These are phyloP conservation scores for Ephydatia muelleri DNA, from an alignment of 37 sponge, comb jelly and placozoan species.

Conservation along the genomic window DNA sequence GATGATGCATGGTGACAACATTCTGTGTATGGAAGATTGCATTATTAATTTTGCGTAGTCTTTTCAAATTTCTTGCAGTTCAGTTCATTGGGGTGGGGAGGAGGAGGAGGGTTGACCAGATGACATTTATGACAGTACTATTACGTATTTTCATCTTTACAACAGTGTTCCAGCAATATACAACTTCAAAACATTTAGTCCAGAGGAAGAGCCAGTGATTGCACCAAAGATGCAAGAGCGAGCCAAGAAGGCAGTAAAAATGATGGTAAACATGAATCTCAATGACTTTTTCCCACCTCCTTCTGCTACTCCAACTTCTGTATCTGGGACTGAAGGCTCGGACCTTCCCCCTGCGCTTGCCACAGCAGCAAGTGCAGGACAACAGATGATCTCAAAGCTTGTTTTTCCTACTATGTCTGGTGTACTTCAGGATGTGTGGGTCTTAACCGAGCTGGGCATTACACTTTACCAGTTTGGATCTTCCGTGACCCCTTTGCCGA, in stretches of 20 bases:
- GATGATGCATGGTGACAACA: no score
- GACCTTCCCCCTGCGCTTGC: neutral
- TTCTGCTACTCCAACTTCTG: neutral
- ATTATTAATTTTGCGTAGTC: no score
- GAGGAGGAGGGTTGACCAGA: no score
- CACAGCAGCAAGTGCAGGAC: neutral
- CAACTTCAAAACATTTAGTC: neutral
- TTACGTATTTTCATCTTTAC: no score
- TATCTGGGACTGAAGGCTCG: neutral
- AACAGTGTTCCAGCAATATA: neutral
- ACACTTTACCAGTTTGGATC: neutral
- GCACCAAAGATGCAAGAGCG: neutral
- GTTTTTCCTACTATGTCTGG: slow-evolving; percentile 40
- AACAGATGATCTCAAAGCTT: slow-evolving; percentile 23
- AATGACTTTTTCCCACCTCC: neutral
- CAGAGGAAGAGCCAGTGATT: neutral
- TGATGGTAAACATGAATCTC: neutral
- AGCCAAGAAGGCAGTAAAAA: neutral
- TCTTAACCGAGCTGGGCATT: slow-evolving; percentile 34
- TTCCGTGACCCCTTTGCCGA: neutral
- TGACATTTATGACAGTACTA: no score
- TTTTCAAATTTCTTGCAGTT: no score
- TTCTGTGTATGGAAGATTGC: no score
- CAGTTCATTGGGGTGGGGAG: no score
- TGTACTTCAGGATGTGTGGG: slow-evolving; percentile 47